A percentile compares a stretch with the other conserved stretches of the same genome.
Conservation (phyloP, 2,113 vertebrate genomes). For the Ictalurus punctatus region DNA sequence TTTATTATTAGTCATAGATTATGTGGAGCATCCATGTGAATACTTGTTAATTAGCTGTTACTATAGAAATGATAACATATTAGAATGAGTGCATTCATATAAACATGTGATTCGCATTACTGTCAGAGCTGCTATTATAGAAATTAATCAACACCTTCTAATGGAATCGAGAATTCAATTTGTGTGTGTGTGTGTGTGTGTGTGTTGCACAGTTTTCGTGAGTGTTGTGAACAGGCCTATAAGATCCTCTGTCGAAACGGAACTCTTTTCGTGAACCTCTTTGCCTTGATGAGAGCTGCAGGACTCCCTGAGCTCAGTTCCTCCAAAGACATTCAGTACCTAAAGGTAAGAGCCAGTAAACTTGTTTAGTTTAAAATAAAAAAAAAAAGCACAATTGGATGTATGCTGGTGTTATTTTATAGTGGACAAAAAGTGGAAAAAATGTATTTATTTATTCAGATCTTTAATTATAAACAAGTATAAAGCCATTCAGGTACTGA, state of each 20-base stretch:
- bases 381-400: background rate
- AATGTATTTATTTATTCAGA: background rate
- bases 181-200: slow-evolving; percentile 14
- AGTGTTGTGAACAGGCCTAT: slow-evolving; percentile 91
- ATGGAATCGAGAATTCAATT: background rate
- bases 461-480: background rate
- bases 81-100: background rate
- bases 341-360: slow-evolving; percentile 79
- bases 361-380: background rate
- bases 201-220: slow-evolving; percentile 81
- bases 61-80: background rate
- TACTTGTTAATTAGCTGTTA: background rate
- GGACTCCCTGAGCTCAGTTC: slow-evolving; percentile 95
- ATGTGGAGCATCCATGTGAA: background rate
- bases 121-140: background rate
- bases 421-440: background rate
- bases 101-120: background rate
- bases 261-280: slow-evolving; percentile 93
- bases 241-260: slow-evolving; percentile 92
- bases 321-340: slow-evolving; percentile 96
- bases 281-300: slow-evolving; percentile 95
- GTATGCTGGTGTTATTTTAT: background rate
- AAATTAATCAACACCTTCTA: background rate
- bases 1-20: background rate
- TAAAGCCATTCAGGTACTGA: background rate